Conservation (phyloP, 2,888 invertebrate genomes). For the Sesia apiformis region DNA sequence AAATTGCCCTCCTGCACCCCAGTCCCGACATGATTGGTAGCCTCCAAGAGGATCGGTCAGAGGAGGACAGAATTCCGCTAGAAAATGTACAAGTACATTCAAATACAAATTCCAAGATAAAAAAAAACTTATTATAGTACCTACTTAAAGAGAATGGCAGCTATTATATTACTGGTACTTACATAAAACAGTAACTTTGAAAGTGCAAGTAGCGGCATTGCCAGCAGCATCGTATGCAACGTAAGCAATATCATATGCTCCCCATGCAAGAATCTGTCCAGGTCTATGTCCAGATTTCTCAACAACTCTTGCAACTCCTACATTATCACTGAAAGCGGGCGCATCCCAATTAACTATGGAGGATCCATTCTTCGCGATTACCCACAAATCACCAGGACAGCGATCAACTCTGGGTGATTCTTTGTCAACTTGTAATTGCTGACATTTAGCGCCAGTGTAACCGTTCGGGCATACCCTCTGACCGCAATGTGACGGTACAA, state of each 20-base stretch:
- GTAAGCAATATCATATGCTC: constrained; percentile 93
- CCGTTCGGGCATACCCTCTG: constrained; percentile 91
- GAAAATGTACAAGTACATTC: constrained; percentile 15
- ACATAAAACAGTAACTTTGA: constrained; percentile 92
- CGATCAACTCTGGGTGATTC: constrained; percentile 89
- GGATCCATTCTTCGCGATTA: constrained; percentile 93
- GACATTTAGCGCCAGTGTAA: constrained; percentile 89
- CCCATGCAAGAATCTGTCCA: constrained; percentile 92
- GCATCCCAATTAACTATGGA: constrained; percentile 94
- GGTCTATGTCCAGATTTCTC: constrained; percentile 91
- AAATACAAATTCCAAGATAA: background rate
- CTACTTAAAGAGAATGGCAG: no score
- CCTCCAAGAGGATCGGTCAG: constrained; percentile 93
- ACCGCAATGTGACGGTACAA: constrained; percentile 94
- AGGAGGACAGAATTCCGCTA: constrained; percentile 94
- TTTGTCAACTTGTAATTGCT: constrained; percentile 88
- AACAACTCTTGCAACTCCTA: constrained; percentile 84
- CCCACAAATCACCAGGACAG: constrained; percentile 95
- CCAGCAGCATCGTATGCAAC: constrained; percentile 95
- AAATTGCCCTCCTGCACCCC: constrained; percentile 97
- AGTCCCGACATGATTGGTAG: constrained; percentile 92
- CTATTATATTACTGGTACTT: constrained; percentile 42
- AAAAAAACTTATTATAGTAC: background rate
- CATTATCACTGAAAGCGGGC: constrained; percentile 92
- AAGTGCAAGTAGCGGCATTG: constrained; percentile 92